Conservation (phyloP, 2,113 vertebrate species). For the Rissa tridactyla region DNA sequence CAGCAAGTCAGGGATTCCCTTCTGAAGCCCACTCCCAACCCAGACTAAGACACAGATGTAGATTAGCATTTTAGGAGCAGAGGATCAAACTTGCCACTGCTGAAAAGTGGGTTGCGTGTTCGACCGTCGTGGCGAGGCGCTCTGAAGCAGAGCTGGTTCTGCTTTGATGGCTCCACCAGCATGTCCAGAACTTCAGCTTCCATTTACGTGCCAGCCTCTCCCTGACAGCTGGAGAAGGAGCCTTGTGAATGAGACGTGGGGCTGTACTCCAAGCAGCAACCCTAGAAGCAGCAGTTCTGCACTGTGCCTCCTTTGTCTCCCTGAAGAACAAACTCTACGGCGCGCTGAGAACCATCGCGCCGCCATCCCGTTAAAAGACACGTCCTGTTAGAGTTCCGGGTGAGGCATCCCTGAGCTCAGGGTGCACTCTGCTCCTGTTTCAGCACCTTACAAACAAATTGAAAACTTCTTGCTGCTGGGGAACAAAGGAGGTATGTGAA, state of each 20-base stretch:
- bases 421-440: neutral
- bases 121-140: neutral
- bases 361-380: neutral
- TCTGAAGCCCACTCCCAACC: neutral
- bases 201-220: neutral
- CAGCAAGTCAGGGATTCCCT: neutral
- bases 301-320: neutral
- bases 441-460: neutral
- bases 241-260: neutral
- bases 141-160: neutral
- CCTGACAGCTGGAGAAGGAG: neutral
- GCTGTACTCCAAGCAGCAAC: neutral
- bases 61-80: neutral
- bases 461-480: neutral
- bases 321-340: neutral
- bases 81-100: neutral
- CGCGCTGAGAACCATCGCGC: neutral
- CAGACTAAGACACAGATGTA: neutral
- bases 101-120: neutral
- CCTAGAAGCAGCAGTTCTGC: neutral
- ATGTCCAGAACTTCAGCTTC: neutral
- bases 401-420: neutral
- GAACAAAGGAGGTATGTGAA: conserved; percentile 27
- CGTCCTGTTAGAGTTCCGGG: neutral
- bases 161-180: neutral